phyloP scores from a whole-genome alignment of 2,888 invertebrate species.

The Ichneumon xanthorius region DNA sequence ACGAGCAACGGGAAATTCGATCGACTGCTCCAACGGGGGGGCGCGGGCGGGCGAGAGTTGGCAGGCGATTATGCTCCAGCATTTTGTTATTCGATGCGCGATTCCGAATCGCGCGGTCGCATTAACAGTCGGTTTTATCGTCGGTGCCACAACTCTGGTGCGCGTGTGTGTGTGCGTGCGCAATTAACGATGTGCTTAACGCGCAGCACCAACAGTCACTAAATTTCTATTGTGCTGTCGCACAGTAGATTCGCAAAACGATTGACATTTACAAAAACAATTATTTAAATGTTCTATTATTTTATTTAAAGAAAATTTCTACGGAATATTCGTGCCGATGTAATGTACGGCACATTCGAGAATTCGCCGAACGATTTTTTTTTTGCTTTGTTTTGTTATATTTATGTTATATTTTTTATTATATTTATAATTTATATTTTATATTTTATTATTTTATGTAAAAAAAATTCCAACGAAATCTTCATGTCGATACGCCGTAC shows the following conservation, averaged over 20 bases:
- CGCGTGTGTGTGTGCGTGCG: background rate
- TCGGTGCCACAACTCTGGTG: background rate
- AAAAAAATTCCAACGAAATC: too few relatives aligned
- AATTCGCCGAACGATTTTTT: too few relatives aligned
- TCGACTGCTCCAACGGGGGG: background rate
- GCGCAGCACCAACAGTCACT: slow-evolving; percentile 19
- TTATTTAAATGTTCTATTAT: too few relatives aligned
- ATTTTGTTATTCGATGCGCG: slow-evolving; percentile 50
- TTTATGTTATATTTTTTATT: too few relatives aligned
- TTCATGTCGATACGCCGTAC: too few relatives aligned
- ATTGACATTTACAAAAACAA: too few relatives aligned
- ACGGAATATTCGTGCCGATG: too few relatives aligned
- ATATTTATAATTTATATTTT: too few relatives aligned
- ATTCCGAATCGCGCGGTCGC: slow-evolving; percentile 32
- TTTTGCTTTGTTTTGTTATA: too few relatives aligned
- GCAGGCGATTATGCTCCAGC: slow-evolving; percentile 31
- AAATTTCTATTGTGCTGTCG: slow-evolving; percentile 18
- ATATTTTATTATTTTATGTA: too few relatives aligned
- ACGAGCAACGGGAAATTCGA: slow-evolving; percentile 29
- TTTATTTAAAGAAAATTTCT: too few relatives aligned
- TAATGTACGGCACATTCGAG: too few relatives aligned
- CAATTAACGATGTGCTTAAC: slow-evolving; percentile 54
- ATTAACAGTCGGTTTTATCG: slow-evolving; percentile 54
- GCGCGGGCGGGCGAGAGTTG: background rate
- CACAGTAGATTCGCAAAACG: background rate